A percentile compares a stretch with the other conserved stretches of the same genome.
Conservation (phyloP, 2,797 vertebrate genomes). For the Morus bassanus region DNA sequence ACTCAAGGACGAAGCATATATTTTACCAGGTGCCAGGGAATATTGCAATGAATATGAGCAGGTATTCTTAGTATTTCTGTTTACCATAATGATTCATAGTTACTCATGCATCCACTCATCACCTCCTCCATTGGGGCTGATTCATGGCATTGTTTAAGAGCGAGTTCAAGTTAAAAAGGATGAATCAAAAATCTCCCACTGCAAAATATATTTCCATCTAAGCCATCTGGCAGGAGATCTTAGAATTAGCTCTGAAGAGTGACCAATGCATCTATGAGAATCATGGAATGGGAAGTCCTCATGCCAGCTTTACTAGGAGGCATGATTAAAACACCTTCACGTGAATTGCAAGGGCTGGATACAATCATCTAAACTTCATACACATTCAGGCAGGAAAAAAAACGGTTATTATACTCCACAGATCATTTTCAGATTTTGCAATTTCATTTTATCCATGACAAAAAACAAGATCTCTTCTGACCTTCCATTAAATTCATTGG, state of each 20-base stretch:
- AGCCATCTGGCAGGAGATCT: constrained; percentile 52
- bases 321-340: not conserved
- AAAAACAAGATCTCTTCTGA: constrained; percentile 8
- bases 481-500: not conserved
- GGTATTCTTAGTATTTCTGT: constrained; percentile 66
- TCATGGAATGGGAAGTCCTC: not conserved
- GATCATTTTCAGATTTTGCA: not conserved
- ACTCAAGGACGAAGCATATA: not conserved
- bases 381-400: not conserved
- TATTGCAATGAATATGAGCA: constrained; percentile 37
- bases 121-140: constrained; percentile 66
- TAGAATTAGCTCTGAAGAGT: constrained; percentile 33
- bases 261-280: constrained; percentile 5
- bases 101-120: constrained; percentile 62
- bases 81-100: constrained; percentile 65
- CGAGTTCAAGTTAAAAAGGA: constrained; percentile 54
- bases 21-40: not conserved
- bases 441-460: not conserved
- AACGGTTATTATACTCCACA: not conserved
- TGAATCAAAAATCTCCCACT: constrained; percentile 60
- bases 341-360: not conserved
- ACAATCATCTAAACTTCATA: not conserved
- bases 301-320: not conserved
- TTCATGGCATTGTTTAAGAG: constrained; percentile 66
- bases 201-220: constrained; percentile 55